Evolutionary conservation across 2,888 invertebrate species (phyloP).

Genomic region (Adineta ricciae): DNA sequence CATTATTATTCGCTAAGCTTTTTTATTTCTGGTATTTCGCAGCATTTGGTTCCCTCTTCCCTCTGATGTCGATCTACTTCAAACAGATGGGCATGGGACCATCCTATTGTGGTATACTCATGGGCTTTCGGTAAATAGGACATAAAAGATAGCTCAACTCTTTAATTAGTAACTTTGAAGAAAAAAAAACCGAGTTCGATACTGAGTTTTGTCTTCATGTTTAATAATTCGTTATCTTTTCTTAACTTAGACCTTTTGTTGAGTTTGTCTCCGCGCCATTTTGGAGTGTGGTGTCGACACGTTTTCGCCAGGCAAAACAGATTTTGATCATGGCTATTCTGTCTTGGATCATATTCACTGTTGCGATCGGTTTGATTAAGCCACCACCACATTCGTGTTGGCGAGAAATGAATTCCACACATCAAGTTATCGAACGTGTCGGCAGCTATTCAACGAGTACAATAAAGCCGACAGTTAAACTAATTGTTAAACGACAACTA

Average conservation of each 20-base stretch:
- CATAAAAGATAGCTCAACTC: neutral
- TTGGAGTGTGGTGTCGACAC: conserved; percentile 89
- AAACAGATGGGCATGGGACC: conserved; percentile 99
- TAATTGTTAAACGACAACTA: neutral
- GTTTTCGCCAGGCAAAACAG: conserved; percentile 56
- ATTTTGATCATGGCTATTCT: conserved; percentile 77
- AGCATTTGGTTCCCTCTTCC: conserved; percentile 93
- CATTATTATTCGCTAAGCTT: conserved; percentile 82
- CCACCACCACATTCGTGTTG: conserved; percentile 84
- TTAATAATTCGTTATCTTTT: neutral
- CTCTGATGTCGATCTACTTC: conserved; percentile 95
- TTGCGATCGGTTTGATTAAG: conserved; percentile 85
- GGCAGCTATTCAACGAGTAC: neutral
- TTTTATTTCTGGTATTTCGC: conserved; percentile 99
- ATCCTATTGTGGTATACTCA: conserved; percentile 71
- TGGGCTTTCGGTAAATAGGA: conserved; percentile 59
- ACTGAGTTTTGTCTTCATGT: too few relatives aligned
- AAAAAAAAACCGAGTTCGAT: too few relatives aligned
- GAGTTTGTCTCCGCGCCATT: conserved; percentile 94
- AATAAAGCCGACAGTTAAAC: neutral
- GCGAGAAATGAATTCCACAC: conserved; percentile 53
- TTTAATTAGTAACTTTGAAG: too few relatives aligned
- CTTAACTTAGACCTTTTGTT: conserved; percentile 63
- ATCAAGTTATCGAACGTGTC: conserved; percentile 48
- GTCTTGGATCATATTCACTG: conserved; percentile 90